Conservation (phyloP, 2,797 vertebrate genomes). For the Kryptolebias ocellatus region DNA sequence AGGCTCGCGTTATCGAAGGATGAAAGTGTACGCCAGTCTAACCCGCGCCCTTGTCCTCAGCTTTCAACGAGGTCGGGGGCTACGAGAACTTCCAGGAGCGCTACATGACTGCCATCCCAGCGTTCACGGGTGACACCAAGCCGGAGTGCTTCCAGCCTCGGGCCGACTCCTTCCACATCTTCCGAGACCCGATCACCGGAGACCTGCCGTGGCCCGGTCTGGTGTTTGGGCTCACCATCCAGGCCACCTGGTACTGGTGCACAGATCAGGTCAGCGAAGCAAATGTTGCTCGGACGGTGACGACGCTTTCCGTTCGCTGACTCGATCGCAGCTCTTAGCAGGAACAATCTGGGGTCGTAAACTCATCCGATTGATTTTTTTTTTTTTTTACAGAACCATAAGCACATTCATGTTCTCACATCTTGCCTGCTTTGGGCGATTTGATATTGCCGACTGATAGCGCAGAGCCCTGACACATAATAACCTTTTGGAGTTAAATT, state of each 20-base stretch:
- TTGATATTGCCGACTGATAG: constrained; percentile 9
- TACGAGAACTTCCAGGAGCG: constrained; percentile 83
- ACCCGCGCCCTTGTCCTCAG: constrained; percentile 30
- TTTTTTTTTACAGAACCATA: constrained; percentile 15
- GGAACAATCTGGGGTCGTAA: constrained; percentile 22
- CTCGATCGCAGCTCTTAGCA: neutral
- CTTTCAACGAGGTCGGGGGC: constrained; percentile 86
- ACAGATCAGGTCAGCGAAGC: constrained; percentile 89
- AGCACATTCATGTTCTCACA: constrained; percentile 15
- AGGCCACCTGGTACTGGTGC: constrained; percentile 94
- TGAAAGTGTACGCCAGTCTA: neutral
- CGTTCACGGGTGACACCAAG: constrained; percentile 38
- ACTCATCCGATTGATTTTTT: constrained; percentile 10
- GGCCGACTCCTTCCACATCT: constrained; percentile 89
- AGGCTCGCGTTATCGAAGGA: neutral
- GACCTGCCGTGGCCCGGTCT: constrained; percentile 94
- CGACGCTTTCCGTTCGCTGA: neutral
- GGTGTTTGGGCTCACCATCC: constrained; percentile 86
- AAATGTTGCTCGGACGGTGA: neutral
- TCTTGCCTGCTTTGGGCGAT: constrained; percentile 18
- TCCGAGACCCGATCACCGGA: constrained; percentile 84
- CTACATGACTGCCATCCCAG: constrained; percentile 89
- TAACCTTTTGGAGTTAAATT: neutral
- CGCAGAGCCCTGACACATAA: constrained; percentile 1
- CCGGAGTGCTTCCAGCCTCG: constrained; percentile 85